phyloP scores from a whole-genome alignment of 2,797 vertebrate genomes.

The Micromesistius poutassou region DNA sequence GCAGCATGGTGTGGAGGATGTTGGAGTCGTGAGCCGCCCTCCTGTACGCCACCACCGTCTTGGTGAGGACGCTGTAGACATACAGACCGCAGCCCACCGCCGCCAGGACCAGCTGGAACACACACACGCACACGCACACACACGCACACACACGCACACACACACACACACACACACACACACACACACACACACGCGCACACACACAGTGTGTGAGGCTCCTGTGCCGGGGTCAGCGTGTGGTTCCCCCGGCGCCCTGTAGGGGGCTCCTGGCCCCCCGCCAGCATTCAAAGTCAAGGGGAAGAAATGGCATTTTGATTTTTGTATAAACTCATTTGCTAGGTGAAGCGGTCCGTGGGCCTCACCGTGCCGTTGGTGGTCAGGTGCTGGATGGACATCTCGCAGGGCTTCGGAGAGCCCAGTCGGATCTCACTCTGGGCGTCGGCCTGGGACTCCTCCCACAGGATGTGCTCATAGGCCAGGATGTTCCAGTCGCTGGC shows the following conservation, averaged over 20 bases:
- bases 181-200: no score
- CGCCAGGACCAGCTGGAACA: slow-evolving; percentile 80
- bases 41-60: slow-evolving; percentile 87
- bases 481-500: slow-evolving; percentile 81
- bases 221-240: neutral
- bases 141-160: neutral
- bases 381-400: slow-evolving; percentile 87
- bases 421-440: slow-evolving; percentile 81
- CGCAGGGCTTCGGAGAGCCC: slow-evolving; percentile 77
- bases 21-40: slow-evolving; percentile 89
- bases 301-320: neutral
- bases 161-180: neutral
- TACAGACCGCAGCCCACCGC: slow-evolving; percentile 93
- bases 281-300: no score
- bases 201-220: no score
- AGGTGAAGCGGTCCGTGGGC: no score
- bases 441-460: slow-evolving; percentile 77
- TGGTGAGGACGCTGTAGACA: slow-evolving; percentile 83
- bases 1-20: slow-evolving; percentile 80
- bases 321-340: no score
- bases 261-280: no score
- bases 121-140: neutral
- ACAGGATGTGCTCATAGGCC: slow-evolving; percentile 82
- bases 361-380: slow-evolving; percentile 88
- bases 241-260: neutral